phyloP scores from a whole-genome alignment of 2,113 vertebrate species.

The Pseudorasbora parva region DNA sequence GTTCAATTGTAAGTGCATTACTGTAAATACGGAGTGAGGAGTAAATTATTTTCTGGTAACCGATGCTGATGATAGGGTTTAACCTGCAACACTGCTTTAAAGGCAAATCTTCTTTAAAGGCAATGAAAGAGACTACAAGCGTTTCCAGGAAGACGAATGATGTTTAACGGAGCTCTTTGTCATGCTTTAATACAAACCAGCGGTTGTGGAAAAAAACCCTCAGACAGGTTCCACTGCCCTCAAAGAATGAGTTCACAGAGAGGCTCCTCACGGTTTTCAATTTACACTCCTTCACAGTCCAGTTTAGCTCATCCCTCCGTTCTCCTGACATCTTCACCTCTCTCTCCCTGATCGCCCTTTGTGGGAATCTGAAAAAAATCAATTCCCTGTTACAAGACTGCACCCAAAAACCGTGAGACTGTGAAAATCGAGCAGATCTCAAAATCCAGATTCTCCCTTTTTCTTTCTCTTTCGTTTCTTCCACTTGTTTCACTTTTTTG shows the following conservation, averaged over 20 bases:
- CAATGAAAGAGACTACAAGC: not conserved
- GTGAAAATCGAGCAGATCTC: slow-evolving; percentile 33
- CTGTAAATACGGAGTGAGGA: not conserved
- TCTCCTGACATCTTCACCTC: slow-evolving; percentile 30
- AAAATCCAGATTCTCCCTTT: slow-evolving; percentile 26
- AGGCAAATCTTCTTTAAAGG: not conserved
- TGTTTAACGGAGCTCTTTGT: slow-evolving; percentile 39
- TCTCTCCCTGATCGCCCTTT: slow-evolving; percentile 31
- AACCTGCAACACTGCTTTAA: slow-evolving; percentile 6
- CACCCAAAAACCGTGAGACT: slow-evolving; percentile 46
- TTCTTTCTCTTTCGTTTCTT: slow-evolving; percentile 25
- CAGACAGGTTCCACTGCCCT: slow-evolving; percentile 32
- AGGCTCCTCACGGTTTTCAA: slow-evolving; percentile 14
- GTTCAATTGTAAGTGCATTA: not conserved
- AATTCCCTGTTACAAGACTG: slow-evolving; percentile 48
- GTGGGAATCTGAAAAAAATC: slow-evolving; percentile 57
- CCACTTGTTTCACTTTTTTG: slow-evolving; percentile 10
- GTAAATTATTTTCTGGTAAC: not conserved
- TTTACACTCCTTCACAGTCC: slow-evolving; percentile 30
- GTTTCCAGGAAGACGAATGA: slow-evolving; percentile 37
- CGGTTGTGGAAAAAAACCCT: slow-evolving; percentile 27
- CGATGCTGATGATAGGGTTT: not conserved
- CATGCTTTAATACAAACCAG: slow-evolving; percentile 53
- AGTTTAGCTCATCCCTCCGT: slow-evolving; percentile 40
- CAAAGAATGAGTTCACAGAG: not conserved